These are phyloP conservation scores for Muscicapa adusta DNA, from an alignment of 2,113 vertebrate genomes.

Conservation along the genomic window DNA sequence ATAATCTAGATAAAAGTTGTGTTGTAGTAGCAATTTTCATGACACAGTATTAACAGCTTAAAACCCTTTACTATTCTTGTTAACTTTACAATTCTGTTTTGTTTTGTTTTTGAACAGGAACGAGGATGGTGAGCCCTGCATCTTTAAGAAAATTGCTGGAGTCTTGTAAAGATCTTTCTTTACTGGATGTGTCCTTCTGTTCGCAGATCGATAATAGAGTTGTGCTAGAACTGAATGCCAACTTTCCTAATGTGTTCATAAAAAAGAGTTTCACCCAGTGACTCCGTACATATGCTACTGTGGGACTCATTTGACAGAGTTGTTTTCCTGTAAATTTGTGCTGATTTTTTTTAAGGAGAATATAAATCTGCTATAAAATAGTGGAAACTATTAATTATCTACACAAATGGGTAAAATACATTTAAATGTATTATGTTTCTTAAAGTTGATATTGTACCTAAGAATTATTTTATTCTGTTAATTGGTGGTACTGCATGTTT, in stretches of 20 bases:
- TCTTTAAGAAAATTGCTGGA: constrained; percentile 92
- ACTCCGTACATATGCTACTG: constrained; percentile 56
- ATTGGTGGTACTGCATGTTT: constrained; percentile 43
- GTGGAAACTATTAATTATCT: constrained; percentile 18
- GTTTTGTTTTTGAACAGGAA: constrained; percentile 71
- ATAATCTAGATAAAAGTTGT: not conserved
- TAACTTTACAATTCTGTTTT: not conserved
- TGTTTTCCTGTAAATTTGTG: constrained; percentile 46
- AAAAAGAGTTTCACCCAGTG: constrained; percentile 98
- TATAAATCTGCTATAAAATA: constrained; percentile 24
- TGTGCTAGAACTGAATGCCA: constrained; percentile 86
- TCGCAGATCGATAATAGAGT: constrained; percentile 91
- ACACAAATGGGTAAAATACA: constrained; percentile 31
- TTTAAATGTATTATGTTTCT: constrained; percentile 23
- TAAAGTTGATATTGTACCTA: constrained; percentile 12
- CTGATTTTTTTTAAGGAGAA: constrained; percentile 21
- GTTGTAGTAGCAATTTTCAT: not conserved
- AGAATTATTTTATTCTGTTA: constrained; percentile 28
- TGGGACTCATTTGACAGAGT: constrained; percentile 35
- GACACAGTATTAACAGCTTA: not conserved
- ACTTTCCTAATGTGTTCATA: constrained; percentile 90
- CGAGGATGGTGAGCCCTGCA: constrained; percentile 85
- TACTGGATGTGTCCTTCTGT: constrained; percentile 98
- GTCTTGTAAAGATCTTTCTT: constrained; percentile 85
- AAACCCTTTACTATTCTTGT: not conserved